phyloP scores from a whole-genome alignment of 1,140 invertebrate species.

The Drosophila seguyi region DNA sequence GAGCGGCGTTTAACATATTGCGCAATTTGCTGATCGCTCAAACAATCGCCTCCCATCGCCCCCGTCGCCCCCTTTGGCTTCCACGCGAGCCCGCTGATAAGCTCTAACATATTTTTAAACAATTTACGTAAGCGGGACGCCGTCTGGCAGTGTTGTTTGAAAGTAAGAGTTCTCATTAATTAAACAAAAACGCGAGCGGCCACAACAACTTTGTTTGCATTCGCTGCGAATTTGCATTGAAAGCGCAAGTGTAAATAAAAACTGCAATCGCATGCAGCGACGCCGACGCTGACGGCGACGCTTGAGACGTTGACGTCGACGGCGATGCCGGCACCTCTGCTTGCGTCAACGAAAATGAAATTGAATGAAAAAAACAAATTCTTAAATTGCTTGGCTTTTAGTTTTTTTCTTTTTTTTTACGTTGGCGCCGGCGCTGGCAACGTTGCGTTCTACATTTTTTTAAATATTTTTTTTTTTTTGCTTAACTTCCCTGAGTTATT shows the following conservation, averaged over 20 bases:
- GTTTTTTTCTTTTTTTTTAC: conserved; percentile 21
- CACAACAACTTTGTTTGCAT: conserved; percentile 53
- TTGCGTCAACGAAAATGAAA: conserved; percentile 53
- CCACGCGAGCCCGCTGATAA: conserved; percentile 54
- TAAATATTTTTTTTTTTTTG: neutral
- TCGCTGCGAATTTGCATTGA: conserved; percentile 71
- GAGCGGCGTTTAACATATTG: conserved; percentile 75
- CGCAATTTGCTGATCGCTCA: conserved; percentile 71
- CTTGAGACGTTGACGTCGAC: conserved; percentile 1
- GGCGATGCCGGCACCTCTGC: conserved; percentile 25
- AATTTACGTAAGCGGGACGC: conserved; percentile 72
- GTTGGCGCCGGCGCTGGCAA: conserved; percentile 47
- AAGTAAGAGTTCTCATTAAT: conserved; percentile 81
- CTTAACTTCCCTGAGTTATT: conserved; percentile 12
- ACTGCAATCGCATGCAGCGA: conserved; percentile 57
- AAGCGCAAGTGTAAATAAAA: conserved; percentile 78
- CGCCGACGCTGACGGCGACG: conserved; percentile 8
- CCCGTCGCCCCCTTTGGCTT: neutral
- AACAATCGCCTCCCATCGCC: conserved; percentile 10
- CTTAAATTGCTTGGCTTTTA: conserved; percentile 33
- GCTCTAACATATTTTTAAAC: conserved; percentile 62
- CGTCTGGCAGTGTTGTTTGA: conserved; percentile 35
- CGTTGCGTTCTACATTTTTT: conserved; percentile 39
- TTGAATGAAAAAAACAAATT: conserved; percentile 34
- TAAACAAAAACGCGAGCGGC: conserved; percentile 41